These are phyloP conservation scores for Rhopalosiphum maidis DNA, from an alignment of 1,140 invertebrate genomes.

Conservation along the genomic window DNA sequence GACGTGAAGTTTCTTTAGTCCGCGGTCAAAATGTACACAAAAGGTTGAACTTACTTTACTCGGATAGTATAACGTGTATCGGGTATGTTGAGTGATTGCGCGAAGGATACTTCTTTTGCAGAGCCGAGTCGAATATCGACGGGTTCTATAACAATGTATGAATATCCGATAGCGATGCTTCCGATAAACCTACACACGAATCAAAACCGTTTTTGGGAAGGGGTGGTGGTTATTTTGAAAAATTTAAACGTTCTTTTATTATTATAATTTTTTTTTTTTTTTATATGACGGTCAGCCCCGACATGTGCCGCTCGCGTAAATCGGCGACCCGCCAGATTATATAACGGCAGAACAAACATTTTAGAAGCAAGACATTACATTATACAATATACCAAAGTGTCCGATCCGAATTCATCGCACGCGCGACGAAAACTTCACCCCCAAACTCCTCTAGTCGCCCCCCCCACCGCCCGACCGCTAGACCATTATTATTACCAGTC, in stretches of 20 bases:
- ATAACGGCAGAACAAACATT: neutral
- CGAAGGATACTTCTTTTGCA: neutral
- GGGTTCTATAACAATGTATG: neutral
- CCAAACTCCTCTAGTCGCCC: neutral
- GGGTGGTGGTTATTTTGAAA: neutral
- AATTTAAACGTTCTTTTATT: neutral
- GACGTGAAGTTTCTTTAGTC: neutral
- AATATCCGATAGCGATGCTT: neutral
- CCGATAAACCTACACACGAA: neutral
- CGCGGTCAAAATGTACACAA: neutral
- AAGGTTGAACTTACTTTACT: neutral
- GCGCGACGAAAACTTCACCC: neutral
- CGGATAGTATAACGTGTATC: neutral
- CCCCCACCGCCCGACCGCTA: neutral
- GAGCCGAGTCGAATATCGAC: neutral
- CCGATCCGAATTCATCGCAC: slow-evolving; percentile 25
- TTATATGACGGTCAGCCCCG: neutral
- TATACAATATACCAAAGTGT: neutral
- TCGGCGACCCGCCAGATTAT: neutral
- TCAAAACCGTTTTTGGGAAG: neutral
- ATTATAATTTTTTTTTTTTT: neutral
- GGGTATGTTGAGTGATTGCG: slow-evolving; percentile 5
- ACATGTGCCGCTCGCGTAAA: neutral
- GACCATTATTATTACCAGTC: slow-evolving; percentile 24
- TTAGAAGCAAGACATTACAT: slow-evolving; percentile 15